Evolutionary conservation across 2,113 vertebrate genomes (phyloP).

Genomic region (Atrichornis clamosus): DNA sequence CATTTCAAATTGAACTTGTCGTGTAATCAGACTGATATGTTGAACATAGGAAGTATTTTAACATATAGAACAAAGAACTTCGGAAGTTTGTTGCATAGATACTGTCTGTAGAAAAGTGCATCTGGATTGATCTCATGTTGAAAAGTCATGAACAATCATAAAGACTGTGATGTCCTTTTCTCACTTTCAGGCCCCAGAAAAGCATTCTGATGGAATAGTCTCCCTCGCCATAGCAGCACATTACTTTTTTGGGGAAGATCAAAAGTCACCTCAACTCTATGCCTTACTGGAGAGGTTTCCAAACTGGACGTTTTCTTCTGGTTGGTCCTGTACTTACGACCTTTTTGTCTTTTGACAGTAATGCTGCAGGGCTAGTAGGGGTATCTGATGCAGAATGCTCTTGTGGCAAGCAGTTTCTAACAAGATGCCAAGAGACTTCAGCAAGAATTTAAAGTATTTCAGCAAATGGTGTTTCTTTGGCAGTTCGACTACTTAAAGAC

Average conservation of each 20-base stretch:
- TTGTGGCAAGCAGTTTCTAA: background rate
- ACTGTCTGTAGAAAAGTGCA: background rate
- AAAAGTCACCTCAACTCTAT: constrained; percentile 78
- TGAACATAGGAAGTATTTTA: background rate
- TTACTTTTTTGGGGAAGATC: constrained; percentile 87
- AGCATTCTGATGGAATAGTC: constrained; percentile 76
- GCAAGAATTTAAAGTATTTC: background rate
- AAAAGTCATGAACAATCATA: background rate
- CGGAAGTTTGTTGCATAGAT: background rate
- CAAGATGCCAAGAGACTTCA: background rate
- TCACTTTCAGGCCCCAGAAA: constrained; percentile 68
- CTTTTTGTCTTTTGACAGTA: constrained; percentile 76
- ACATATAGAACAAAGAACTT: background rate
- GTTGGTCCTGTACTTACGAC: constrained; percentile 92
- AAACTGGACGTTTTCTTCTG: constrained; percentile 86
- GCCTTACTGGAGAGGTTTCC: constrained; percentile 82
- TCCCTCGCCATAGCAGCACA: constrained; percentile 88
- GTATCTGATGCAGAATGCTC: background rate
- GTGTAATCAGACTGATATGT: fast-evolving
- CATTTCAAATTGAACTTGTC: fast-evolving
- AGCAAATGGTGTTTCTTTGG: background rate
- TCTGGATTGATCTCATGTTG: background rate
- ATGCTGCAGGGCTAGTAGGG: background rate
- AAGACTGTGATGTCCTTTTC: background rate
- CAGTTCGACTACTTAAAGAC: background rate